A percentile compares a stretch with the other conserved stretches of the same genome.
Conservation (phyloP, 1,140 invertebrate species). For the Cotesia typhae region DNA sequence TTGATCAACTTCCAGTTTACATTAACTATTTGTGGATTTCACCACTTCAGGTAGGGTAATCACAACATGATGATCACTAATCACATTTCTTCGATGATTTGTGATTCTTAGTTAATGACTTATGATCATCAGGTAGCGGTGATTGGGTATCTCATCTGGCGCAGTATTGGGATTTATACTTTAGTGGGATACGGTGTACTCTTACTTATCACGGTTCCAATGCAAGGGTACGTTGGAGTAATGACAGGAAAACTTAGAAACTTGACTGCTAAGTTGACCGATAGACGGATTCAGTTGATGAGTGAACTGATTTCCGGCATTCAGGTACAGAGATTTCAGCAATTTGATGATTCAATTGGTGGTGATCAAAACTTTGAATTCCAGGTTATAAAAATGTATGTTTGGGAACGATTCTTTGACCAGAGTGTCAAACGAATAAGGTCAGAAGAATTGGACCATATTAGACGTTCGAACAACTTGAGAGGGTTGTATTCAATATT, state of each 20-base stretch:
- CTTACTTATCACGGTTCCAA: slow-evolving; percentile 70
- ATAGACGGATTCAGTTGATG: slow-evolving; percentile 80
- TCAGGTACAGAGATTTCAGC: slow-evolving; percentile 63
- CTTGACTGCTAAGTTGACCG: slow-evolving; percentile 72
- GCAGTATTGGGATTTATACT: slow-evolving; percentile 72
- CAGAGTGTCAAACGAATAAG: no score
- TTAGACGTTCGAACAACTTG: no score
- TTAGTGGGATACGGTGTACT: slow-evolving; percentile 75
- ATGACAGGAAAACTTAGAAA: slow-evolving; percentile 66
- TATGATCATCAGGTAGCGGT: slow-evolving; percentile 58
- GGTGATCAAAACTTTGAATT: no score
- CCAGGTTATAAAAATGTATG: no score
- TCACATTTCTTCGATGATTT: no score
- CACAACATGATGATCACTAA: no score
- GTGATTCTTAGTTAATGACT: slow-evolving; percentile 1
- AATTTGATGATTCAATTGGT: no score
- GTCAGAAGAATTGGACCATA: no score
- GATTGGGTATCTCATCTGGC: slow-evolving; percentile 73
- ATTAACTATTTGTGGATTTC: slow-evolving; percentile 67
- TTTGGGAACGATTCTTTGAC: no score
- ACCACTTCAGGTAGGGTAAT: slow-evolving; percentile 50
- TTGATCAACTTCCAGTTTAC: slow-evolving; percentile 67
- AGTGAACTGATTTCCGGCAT: slow-evolving; percentile 79
- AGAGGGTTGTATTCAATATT: no score
- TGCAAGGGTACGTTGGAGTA: slow-evolving; percentile 73